Evolutionary conservation across 2,888 invertebrate genomes (phyloP).

Genomic region (Himalopsyche tibetana): DNA sequence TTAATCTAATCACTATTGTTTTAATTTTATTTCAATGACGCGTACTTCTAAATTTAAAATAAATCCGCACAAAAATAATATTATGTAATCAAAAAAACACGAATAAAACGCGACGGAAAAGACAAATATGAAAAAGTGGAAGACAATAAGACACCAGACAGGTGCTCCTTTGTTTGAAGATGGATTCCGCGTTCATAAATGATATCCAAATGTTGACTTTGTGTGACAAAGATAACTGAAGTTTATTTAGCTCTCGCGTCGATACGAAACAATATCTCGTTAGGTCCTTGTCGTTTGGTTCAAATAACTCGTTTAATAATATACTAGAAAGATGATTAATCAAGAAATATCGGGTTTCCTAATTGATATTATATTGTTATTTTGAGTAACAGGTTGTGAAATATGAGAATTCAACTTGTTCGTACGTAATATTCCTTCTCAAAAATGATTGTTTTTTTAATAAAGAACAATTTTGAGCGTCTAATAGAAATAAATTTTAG

Average conservation of each 20-base stretch:
- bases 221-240: constrained; percentile 5
- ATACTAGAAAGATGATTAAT: background rate
- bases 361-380: background rate
- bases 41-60: too few species aligned
- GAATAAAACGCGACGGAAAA: background rate
- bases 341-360: background rate
- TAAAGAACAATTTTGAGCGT: too few species aligned
- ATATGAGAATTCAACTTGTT: background rate
- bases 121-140: background rate
- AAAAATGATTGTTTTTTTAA: too few species aligned
- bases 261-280: background rate
- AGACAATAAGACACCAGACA: background rate
- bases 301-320: background rate
- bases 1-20: too few species aligned
- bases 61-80: too few species aligned
- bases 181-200: background rate
- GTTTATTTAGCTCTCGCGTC: background rate
- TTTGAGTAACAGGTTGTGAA: background rate
- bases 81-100: background rate
- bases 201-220: constrained; percentile 12
- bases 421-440: background rate
- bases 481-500: too few species aligned
- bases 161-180: constrained; percentile 7
- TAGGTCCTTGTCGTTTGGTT: background rate
- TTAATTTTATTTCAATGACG: too few species aligned